These are phyloP conservation scores for Invenusta paracnida DNA, from an alignment of 2,888 invertebrate genomes.

Conservation along the genomic window DNA sequence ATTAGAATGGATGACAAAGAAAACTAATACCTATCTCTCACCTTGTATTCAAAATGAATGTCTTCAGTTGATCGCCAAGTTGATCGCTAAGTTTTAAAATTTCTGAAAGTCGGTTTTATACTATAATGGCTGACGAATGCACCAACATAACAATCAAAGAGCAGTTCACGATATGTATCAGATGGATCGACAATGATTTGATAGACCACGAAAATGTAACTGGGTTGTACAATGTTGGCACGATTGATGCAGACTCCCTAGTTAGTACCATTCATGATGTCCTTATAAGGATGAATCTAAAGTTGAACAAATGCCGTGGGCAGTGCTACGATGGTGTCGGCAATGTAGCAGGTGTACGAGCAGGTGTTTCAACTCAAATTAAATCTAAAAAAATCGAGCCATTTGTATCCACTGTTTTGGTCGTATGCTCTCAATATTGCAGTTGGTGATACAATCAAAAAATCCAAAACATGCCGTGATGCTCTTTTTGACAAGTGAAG, in stretches of 20 bases:
- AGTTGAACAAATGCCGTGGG: slow-evolving; percentile 11
- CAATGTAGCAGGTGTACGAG: neutral
- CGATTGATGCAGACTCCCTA: slow-evolving; percentile 19
- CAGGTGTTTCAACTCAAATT: slow-evolving; percentile 17
- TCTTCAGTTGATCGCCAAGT: slow-evolving; percentile 12
- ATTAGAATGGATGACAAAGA: too few species aligned
- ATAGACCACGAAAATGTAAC: slow-evolving; percentile 23
- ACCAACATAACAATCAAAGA: slow-evolving; percentile 22
- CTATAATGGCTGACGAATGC: slow-evolving; percentile 20
- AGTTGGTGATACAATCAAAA: slow-evolving; percentile 12
- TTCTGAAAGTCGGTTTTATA: slow-evolving; percentile 8
- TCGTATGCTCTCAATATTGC: slow-evolving; percentile 19
- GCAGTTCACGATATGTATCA: slow-evolving; percentile 23
- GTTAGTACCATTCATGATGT: slow-evolving; percentile 22
- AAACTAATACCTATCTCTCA: slow-evolving; percentile 21
- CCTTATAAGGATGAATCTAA: slow-evolving; percentile 17
- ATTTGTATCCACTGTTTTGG: slow-evolving; percentile 17
- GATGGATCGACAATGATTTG: slow-evolving; percentile 17
- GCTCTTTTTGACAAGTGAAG: slow-evolving; percentile 4
- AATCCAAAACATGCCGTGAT: neutral
- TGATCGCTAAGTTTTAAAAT: slow-evolving; percentile 7
- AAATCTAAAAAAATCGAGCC: neutral
- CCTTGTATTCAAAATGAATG: slow-evolving; percentile 26
- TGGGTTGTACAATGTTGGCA: slow-evolving; percentile 25
- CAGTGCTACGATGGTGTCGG: slow-evolving; percentile 7